Evolutionary conservation across 2,888 invertebrate species (phyloP).

Genomic region (Autographa pulchrina): DNA sequence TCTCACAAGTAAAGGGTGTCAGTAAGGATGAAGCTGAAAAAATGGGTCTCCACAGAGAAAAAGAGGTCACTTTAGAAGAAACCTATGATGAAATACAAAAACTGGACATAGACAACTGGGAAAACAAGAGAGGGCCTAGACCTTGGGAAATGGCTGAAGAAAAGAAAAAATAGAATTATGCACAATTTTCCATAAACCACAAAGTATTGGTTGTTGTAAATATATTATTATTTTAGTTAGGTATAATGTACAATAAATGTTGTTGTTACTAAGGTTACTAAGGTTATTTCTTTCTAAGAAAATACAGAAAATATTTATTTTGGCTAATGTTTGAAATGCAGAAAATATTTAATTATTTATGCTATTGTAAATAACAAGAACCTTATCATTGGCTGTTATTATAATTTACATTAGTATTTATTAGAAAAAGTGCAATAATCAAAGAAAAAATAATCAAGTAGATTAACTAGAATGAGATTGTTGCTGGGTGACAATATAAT

Average conservation of each 20-base stretch:
- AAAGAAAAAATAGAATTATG: conserved; percentile 48
- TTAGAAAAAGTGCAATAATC: too few species aligned
- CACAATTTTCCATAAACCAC: conserved; percentile 30
- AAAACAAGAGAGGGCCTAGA: conserved; percentile 95
- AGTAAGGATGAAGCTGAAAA: conserved; percentile 91
- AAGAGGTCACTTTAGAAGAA: conserved; percentile 92
- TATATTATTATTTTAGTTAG: conserved; percentile 35
- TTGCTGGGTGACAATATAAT: too few species aligned
- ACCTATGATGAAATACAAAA: conserved; percentile 93
- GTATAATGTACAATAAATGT: conserved; percentile 23
- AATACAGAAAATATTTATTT: too few species aligned
- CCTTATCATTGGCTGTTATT: too few species aligned
- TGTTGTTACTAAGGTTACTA: conserved; percentile 18
- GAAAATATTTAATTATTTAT: too few species aligned
- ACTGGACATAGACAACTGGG: conserved; percentile 95
- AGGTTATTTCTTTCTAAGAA: background rate
- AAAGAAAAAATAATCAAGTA: too few species aligned
- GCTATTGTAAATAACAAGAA: too few species aligned
- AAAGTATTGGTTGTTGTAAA: conserved; percentile 46
- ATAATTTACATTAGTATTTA: too few species aligned
- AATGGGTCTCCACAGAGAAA: conserved; percentile 91
- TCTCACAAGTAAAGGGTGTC: conserved; percentile 89
- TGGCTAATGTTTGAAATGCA: too few species aligned
- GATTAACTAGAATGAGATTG: too few species aligned
- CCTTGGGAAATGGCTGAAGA: conserved; percentile 93